These are phyloP conservation scores for Chloroceryle amazona DNA, from an alignment of 2,797 vertebrate species.

Conservation along the genomic window DNA sequence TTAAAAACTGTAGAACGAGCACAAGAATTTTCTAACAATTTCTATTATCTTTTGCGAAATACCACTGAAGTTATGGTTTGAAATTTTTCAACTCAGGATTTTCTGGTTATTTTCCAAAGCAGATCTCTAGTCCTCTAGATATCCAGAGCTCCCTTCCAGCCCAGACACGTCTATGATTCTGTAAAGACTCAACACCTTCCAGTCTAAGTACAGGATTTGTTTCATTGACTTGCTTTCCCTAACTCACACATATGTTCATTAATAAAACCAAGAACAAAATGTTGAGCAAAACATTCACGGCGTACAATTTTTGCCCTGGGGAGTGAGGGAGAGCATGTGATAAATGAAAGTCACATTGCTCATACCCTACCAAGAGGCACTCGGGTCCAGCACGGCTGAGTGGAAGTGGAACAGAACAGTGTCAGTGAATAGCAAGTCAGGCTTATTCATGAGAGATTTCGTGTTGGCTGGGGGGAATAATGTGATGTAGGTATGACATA, in stretches of 20 bases:
- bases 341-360: neutral
- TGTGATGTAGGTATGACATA: neutral
- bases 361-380: neutral
- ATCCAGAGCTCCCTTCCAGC: too few species aligned
- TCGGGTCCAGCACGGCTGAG: neutral
- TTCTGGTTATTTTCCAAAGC: neutral
- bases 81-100: neutral
- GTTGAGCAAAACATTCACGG: neutral
- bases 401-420: neutral
- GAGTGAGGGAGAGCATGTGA: neutral
- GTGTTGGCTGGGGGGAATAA: accelerated
- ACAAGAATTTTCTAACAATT: neutral
- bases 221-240: neutral
- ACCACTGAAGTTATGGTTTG: neutral
- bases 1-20: neutral
- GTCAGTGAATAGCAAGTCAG: neutral
- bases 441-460: neutral
- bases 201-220: neutral
- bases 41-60: neutral
- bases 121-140: neutral
- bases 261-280: neutral
- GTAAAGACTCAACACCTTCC: neutral
- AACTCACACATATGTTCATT: neutral
- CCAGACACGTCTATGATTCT: too few species aligned
- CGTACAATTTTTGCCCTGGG: neutral